Conservation (phyloP, 2,113 vertebrate genomes). For the Nanorana parkeri region DNA sequence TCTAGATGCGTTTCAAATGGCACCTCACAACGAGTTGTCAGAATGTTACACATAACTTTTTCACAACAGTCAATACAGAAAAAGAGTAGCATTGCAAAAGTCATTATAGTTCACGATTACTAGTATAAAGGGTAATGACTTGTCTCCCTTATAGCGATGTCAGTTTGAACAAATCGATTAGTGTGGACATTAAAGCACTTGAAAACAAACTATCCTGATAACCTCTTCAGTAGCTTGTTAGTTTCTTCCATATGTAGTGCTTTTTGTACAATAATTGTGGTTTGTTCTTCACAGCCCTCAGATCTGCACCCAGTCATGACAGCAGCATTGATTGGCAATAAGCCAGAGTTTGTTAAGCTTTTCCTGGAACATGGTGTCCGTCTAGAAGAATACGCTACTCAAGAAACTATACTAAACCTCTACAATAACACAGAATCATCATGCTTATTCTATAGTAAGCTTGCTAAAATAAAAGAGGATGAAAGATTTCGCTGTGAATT, state of each 20-base stretch:
- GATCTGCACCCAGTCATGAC: slow-evolving; percentile 89
- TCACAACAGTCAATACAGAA: too few relatives aligned
- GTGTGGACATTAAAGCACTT: too few relatives aligned
- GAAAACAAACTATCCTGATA: too few relatives aligned
- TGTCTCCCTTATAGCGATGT: too few relatives aligned
- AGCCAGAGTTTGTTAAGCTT: slow-evolving; percentile 88
- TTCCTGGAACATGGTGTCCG: slow-evolving; percentile 90
- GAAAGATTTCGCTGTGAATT: slow-evolving; percentile 56
- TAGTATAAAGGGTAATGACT: too few relatives aligned
- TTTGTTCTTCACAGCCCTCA: slow-evolving; percentile 73
- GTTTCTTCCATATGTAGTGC: neutral
- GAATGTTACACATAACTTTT: too few relatives aligned
- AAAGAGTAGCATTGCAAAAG: too few relatives aligned
- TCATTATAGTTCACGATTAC: too few relatives aligned
- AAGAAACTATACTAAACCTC: slow-evolving; percentile 79
- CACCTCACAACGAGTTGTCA: too few relatives aligned
- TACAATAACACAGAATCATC: slow-evolving; percentile 78
- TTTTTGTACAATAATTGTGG: neutral
- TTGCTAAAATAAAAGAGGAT: slow-evolving; percentile 77
- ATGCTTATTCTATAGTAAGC: slow-evolving; percentile 83
- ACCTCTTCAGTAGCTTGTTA: too few relatives aligned
- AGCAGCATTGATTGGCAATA: slow-evolving; percentile 87
- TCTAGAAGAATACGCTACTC: slow-evolving; percentile 82
- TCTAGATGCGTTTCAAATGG: too few relatives aligned
- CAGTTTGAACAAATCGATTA: too few relatives aligned